Evolutionary conservation across 2,888 invertebrate species (phyloP).

Genomic region (Bombyx huttoni): DNA sequence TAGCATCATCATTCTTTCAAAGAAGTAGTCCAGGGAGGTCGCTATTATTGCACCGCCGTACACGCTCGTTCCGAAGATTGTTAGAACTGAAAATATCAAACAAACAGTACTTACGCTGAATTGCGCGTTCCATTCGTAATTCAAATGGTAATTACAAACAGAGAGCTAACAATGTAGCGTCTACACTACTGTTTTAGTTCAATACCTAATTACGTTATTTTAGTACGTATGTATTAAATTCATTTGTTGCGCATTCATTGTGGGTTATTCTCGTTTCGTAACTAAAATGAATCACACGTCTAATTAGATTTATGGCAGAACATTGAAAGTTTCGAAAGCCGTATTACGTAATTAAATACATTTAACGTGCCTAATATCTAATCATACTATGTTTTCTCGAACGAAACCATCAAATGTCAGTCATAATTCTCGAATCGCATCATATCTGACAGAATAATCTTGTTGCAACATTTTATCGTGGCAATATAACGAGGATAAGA

Average conservation of each 20-base stretch:
- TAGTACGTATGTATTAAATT: neutral
- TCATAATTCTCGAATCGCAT: neutral
- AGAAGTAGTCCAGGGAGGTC: constrained; percentile 80
- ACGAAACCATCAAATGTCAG: neutral
- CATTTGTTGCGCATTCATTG: neutral
- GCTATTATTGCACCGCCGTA: constrained; percentile 83
- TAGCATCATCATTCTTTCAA: constrained; percentile 79
- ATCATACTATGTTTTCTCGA: neutral
- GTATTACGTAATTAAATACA: neutral
- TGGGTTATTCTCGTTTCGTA: neutral
- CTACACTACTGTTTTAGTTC: too few relatives aligned
- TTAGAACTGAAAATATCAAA: constrained; percentile 60
- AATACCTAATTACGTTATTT: too few relatives aligned
- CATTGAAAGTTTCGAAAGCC: neutral
- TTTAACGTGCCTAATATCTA: too few relatives aligned
- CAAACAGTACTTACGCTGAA: neutral
- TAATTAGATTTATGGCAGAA: neutral
- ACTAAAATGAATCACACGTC: neutral
- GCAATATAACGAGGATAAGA: neutral
- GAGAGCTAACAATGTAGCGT: too few relatives aligned
- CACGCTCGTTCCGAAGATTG: constrained; percentile 81
- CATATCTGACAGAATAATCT: constrained; percentile 1
- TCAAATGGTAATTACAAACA: neutral
- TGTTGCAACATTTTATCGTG: constrained; percentile 2
- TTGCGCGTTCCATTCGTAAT: neutral